Evolutionary conservation across 35 echinoderm and acorn worm genomes (phyloP), one percentile per base, ranked within the genome.

Genomic region (Patiria miniata): DNA sequence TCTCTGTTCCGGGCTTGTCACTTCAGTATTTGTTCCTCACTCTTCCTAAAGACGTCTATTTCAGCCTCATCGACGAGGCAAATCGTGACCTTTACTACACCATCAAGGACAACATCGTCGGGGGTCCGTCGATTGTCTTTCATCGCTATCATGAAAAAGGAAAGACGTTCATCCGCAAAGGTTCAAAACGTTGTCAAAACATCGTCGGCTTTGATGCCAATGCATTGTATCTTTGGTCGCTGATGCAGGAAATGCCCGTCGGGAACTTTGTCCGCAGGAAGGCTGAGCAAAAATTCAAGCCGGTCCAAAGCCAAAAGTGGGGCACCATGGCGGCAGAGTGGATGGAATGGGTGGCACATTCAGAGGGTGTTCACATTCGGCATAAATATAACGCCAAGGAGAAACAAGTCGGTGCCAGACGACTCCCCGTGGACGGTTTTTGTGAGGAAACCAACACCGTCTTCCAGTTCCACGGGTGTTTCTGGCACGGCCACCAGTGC

Each of bases 401-500:
- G 51, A 61, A 85, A 22, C 30, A 82, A 16, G 61, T 91, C 19
- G 89, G 89, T 19, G 28, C 33, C 39, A 59, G 79, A 57, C 18
- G 37, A 55, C 28, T 84, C 44, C 89, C 89, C 8, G 57, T 91
- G 12, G 89, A 91, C 60, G 89, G 82, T 26, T 85, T 78, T 51
- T 86, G 58, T 78, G 4, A 16, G 8, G 37, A 77, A 79, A 79
- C 85, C 14, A 87, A 90, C 37, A 87, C 30, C 34, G 89, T 86
- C 22, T 90, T 77, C 54, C 83, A 92, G 58, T 79, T 92, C 33
- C 56, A 87, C 85, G n/a, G n/a, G n/a, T n/a, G n/a, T n/a, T n/a
- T n/a, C n/a, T n/a, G n/a, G n/a, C n/a, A n/a, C n/a, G n/a, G 91
- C 19, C 91, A 93, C 60, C 23, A 88, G 47, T 93, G 91, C 58